Base-by-base conservation (phyloP, 2,888 invertebrate species). In the Pristionchus maxplancki region DNA sequence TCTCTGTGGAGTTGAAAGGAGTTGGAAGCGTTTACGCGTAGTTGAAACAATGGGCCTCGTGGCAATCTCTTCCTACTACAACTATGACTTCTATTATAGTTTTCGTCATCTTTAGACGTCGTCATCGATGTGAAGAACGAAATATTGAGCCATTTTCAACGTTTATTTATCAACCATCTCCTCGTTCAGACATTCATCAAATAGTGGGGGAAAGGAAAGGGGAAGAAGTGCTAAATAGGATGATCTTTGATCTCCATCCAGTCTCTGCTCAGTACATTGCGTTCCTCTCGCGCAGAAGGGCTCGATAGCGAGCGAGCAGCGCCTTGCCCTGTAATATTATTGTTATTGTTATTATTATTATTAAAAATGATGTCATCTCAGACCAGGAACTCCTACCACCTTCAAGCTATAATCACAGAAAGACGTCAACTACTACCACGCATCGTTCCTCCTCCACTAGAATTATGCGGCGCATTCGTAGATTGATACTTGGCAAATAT, bases 221-320 rank as follows among this genome's bases (percentile, higher is more conserved):
- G n/a, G n/a, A n/a, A n/a, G 37, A 64, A 71, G 20, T 28, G 40
- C 44, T 44, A 78, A 37, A 78, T 15, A 37, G 31, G 34, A 15
- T 78, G 78, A 78, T 78, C 78, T 78, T 78, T 78, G 78, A 78
- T 78, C 78, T 40, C 58, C 58, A 24, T 58, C n/a, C 58, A 24
- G 24, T 58, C 78, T 74, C 74, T 24, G 40, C 37, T 78, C 78
- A 78, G 28, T 78, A 78, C 40, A 44, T 44, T 28, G 28, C 53
- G 34, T 83, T 83, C 20, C 58, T 20, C 24, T 53, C 50, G 2
- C 53, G 50, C 31, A 83, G 28, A 1, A 50, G 31, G 28, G 34
- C 83, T 24, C 83, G 53, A 34, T 83, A 83, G 50, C 83, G 83
- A 58, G 58, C 50, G 20, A 58, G 53, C 4, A 50, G 28, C 24